Conservation (phyloP, 2,888 invertebrate genomes). For the Cephus rjabovi region DNA sequence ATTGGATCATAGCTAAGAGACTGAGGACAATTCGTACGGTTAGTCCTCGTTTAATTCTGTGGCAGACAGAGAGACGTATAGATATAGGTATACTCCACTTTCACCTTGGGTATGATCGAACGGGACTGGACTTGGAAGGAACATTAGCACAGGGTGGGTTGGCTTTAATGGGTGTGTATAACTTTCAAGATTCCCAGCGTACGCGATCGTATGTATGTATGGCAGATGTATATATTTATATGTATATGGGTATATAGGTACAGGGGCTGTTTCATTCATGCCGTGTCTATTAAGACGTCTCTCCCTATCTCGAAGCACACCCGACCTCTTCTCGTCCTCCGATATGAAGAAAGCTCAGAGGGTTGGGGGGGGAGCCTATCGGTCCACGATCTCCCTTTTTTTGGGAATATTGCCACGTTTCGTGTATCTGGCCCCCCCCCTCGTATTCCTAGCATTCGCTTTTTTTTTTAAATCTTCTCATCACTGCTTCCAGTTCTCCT, state of each 20-base stretch:
- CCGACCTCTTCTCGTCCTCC: neutral
- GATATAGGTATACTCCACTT: neutral
- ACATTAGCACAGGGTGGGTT: neutral
- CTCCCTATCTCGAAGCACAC: neutral
- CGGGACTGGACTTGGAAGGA: neutral
- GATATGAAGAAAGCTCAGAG: neutral
- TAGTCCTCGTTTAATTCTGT: neutral
- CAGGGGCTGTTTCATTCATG: neutral
- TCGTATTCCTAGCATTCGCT: neutral
- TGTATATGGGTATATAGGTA: neutral
- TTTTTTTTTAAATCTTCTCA: neutral
- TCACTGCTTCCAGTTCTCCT: neutral
- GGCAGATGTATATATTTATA: constrained; percentile 1
- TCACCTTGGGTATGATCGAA: neutral
- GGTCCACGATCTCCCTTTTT: neutral
- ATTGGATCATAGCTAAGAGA: neutral
- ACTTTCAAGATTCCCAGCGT: neutral
- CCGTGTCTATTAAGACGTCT: neutral
- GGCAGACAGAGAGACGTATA: neutral
- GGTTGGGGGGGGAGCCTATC: neutral
- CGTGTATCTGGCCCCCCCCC: neutral
- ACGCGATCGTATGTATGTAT: constrained; percentile 8
- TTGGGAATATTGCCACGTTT: neutral
- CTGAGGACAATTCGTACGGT: neutral
- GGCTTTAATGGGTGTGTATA: neutral